Percentiles rank a stretch among this genome's conserved stretches.
phyloP scores from a whole-genome alignment of 1,140 invertebrate species.

The Sinonovacula constricta region DNA sequence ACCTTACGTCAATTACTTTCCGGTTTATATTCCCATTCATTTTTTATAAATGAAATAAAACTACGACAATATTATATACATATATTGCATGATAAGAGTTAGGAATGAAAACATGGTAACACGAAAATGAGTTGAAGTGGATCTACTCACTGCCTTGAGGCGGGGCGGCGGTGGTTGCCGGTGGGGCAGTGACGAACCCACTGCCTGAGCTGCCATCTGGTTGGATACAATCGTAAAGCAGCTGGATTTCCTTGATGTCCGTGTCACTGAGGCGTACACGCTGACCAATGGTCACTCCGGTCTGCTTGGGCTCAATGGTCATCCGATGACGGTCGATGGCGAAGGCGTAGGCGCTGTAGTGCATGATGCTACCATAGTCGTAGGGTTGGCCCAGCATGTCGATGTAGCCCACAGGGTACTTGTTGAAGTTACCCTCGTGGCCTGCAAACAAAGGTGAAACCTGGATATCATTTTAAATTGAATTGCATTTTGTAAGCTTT shows the following conservation, averaged over 20 bases:
- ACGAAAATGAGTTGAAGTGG: too few relatives aligned
- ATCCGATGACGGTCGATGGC: constrained; percentile 79
- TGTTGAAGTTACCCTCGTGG: constrained; percentile 66
- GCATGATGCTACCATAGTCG: constrained; percentile 95
- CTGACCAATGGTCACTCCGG: constrained; percentile 62
- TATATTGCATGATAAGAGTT: too few relatives aligned
- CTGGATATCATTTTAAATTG: too few relatives aligned
- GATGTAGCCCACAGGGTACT: constrained; percentile 53
- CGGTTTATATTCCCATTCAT: too few relatives aligned
- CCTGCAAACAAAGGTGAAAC: too few relatives aligned
- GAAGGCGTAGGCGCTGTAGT: constrained; percentile 98
- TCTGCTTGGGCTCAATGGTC: constrained; percentile 79
- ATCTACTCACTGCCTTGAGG: constrained; percentile 26
- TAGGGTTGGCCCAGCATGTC: constrained; percentile 83
- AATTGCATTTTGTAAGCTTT: too few relatives aligned
- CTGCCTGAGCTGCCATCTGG: not conserved
- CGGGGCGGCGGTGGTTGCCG: constrained; percentile 18
- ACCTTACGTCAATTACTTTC: too few relatives aligned
- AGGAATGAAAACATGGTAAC: too few relatives aligned
- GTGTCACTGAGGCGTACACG: constrained; percentile 54
- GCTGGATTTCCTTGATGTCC: constrained; percentile 61
- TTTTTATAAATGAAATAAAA: too few relatives aligned
- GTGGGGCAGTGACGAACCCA: constrained; percentile 6
- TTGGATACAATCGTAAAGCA: constrained; percentile 59
- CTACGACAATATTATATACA: too few relatives aligned